Conservation (phyloP, 2,113 vertebrate genomes). For the Microcebus murinus region DNA sequence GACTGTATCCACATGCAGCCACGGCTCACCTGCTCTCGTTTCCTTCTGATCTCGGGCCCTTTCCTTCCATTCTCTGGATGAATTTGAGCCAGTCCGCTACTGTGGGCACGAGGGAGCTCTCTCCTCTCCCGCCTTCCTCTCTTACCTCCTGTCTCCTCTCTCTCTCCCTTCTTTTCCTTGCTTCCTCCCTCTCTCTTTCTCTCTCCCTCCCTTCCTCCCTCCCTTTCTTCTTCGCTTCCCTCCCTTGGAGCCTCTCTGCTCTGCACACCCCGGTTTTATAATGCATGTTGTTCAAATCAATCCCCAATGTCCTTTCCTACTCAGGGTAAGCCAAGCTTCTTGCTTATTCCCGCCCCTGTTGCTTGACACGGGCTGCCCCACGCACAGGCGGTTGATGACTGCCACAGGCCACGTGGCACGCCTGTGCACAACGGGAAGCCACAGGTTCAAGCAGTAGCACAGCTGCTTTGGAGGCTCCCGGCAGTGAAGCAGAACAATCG, state of each 20-base stretch:
- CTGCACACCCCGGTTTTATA: rapidly evolving
- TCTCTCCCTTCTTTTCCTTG: rapidly evolving
- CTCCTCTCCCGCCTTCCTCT: rapidly evolving
- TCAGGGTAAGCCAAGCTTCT: neutral
- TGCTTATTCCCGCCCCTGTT: neutral
- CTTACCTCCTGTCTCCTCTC: no score
- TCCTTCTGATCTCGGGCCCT: no score
- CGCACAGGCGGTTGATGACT: neutral
- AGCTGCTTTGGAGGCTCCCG: neutral
- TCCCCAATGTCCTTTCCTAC: neutral
- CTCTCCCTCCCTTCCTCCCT: neutral
- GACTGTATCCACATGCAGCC: rapidly evolving
- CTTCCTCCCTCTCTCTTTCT: rapidly evolving
- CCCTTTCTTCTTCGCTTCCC: rapidly evolving
- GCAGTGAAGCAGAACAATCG: neutral
- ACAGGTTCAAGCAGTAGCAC: rapidly evolving
- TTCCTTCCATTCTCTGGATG: neutral
- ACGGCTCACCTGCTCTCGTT: rapidly evolving
- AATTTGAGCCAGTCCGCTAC: neutral
- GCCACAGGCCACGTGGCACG: rapidly evolving
- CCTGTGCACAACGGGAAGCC: neutral
- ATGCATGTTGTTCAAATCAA: neutral
- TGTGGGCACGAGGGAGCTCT: rapidly evolving
- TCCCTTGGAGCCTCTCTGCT: rapidly evolving
- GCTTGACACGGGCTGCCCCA: rapidly evolving